Conservation (phyloP, 53 echinoderm and acorn worm genomes). For the Holothuria leucospilota region DNA sequence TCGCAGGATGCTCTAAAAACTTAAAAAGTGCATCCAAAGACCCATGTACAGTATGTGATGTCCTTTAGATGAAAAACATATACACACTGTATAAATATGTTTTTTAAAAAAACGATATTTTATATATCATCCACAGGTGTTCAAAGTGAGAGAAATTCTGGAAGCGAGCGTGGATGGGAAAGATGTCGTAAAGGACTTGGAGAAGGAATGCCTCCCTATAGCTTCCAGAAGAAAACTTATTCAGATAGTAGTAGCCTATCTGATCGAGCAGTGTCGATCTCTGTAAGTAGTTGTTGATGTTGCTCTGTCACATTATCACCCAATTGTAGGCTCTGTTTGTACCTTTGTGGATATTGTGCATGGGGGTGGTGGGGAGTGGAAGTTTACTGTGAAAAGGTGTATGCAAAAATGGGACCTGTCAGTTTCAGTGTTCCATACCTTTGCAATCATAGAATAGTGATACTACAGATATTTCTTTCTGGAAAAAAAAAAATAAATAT, state of each 20-base stretch:
- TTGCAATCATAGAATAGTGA: too few species aligned
- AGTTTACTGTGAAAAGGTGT: too few species aligned
- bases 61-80: too few species aligned
- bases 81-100: too few species aligned
- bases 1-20: too few species aligned
- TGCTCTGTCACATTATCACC: too few species aligned
- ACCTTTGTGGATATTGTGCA: neutral
- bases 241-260: neutral
- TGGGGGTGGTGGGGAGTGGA: neutral
- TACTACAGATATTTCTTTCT: too few species aligned
- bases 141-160: neutral
- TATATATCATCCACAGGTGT: neutral
- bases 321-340: neutral
- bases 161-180: neutral
- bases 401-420: too few species aligned
- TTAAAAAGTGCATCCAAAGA: too few species aligned
- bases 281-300: neutral
- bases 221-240: neutral
- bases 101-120: neutral
- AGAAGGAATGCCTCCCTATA: neutral
- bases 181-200: neutral
- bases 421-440: too few species aligned
- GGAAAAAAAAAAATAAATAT: too few species aligned
- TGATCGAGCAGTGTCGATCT: neutral
- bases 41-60: too few species aligned